Evolutionary conservation across 2,888 invertebrate species (phyloP).

Genomic region (Acrobasis repandana): DNA sequence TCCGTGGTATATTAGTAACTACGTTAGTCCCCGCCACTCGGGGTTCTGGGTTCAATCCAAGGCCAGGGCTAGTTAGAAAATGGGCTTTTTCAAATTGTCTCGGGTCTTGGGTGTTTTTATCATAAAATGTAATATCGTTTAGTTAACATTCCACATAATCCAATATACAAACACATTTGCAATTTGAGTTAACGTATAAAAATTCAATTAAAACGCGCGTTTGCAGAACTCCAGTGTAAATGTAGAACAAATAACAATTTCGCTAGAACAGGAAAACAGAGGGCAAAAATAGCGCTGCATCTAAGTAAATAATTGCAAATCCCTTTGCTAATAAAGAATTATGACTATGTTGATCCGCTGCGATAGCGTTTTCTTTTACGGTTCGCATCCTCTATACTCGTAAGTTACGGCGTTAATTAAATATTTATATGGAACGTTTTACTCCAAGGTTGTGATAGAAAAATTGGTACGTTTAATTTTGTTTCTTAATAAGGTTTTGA

Average conservation of each 20-base stretch:
- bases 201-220: neutral
- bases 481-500: neutral
- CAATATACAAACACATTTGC: no score
- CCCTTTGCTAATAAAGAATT: conserved; percentile 16
- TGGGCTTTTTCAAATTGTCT: no score
- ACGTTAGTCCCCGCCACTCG: no score
- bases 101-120: no score
- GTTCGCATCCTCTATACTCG: conserved; percentile 4
- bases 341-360: conserved; percentile 8
- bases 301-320: conserved; percentile 12
- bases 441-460: neutral
- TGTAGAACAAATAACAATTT: neutral
- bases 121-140: no score
- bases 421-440: neutral
- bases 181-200: no score
- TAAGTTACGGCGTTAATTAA: conserved; percentile 1
- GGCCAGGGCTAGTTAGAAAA: no score
- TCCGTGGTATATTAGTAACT: no score
- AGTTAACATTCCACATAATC: no score
- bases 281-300: neutral
- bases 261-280: conserved; percentile 1
- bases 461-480: neutral
- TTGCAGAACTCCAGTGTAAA: neutral
- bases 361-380: conserved; percentile 12
- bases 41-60: no score